Percentiles rank a stretch among this genome's conserved stretches.
phyloP scores from a whole-genome alignment of 2,888 invertebrate genomes.

The Eumerus sabulonum region DNA sequence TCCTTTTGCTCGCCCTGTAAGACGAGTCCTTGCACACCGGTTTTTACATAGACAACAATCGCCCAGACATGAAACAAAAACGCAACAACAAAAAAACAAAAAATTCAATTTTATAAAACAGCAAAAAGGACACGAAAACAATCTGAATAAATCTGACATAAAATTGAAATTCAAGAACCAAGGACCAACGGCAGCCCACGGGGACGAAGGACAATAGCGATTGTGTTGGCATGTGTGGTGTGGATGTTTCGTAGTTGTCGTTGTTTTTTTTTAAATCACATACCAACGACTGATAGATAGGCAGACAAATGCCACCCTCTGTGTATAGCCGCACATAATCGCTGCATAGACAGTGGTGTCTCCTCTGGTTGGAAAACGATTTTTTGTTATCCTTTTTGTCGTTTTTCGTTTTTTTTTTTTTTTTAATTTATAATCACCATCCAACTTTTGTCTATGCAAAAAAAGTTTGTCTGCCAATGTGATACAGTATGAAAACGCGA shows the following conservation, averaged over 20 bases:
- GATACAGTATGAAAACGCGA: not conserved
- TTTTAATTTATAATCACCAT: not conserved
- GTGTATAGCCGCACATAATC: not conserved
- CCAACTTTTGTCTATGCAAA: conserved; percentile 28
- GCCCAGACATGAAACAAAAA: not conserved
- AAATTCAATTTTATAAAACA: not conserved
- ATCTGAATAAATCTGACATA: conserved; percentile 65
- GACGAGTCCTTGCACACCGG: not conserved
- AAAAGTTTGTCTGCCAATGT: conserved; percentile 41
- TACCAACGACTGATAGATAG: conserved; percentile 48
- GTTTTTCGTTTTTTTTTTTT: too few species aligned
- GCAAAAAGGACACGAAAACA: conserved; percentile 58
- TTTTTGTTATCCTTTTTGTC: too few species aligned
- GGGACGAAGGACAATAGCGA: not conserved
- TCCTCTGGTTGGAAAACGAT: too few species aligned
- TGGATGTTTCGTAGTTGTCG: conserved; percentile 1
- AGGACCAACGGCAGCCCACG: conserved; percentile 7
- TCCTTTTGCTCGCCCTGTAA: conserved; percentile 27
- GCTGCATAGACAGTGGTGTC: too few species aligned
- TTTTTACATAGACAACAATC: not conserved
- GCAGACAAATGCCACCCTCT: conserved; percentile 50
- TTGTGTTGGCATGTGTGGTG: not conserved
- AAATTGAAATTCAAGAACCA: conserved; percentile 61
- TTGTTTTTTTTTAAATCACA: conserved; percentile 28
- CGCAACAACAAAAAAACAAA: conserved; percentile 24